Conservation (phyloP, 2,113 vertebrate species). For the Clarias magur region DNA sequence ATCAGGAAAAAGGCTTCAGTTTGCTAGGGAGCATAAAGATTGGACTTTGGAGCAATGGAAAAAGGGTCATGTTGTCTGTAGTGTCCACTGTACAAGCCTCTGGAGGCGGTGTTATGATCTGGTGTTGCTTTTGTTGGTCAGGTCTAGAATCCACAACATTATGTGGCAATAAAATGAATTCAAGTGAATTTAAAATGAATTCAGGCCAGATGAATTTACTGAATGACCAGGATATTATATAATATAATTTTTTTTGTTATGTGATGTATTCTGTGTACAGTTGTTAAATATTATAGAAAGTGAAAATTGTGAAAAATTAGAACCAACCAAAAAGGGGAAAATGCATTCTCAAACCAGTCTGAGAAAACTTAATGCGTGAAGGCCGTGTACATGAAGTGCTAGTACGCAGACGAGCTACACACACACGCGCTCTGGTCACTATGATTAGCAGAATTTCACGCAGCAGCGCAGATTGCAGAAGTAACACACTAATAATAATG, state of each 20-base stretch:
- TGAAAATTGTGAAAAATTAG: neutral
- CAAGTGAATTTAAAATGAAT: too few relatives aligned
- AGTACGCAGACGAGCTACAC: neutral
- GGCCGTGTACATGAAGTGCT: neutral
- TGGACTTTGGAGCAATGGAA: too few relatives aligned
- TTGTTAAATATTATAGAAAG: neutral
- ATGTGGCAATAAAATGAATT: too few relatives aligned
- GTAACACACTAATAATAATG: neutral
- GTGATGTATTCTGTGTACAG: neutral
- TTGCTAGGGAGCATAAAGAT: too few relatives aligned
- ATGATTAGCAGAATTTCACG: neutral
- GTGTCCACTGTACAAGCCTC: too few relatives aligned
- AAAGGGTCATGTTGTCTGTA: too few relatives aligned
- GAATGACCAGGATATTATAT: too few relatives aligned
- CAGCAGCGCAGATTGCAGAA: neutral
- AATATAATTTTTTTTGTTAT: neutral
- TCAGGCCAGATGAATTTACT: too few relatives aligned
- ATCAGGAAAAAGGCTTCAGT: too few relatives aligned
- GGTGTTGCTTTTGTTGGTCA: too few relatives aligned
- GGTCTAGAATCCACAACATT: too few relatives aligned
- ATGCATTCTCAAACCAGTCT: neutral
- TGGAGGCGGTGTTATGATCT: too few relatives aligned
- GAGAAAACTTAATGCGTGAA: neutral
- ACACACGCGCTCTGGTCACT: neutral
- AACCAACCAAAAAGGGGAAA: neutral